phyloP scores from a whole-genome alignment of 2,113 vertebrate genomes.

The Gavia stellata region DNA sequence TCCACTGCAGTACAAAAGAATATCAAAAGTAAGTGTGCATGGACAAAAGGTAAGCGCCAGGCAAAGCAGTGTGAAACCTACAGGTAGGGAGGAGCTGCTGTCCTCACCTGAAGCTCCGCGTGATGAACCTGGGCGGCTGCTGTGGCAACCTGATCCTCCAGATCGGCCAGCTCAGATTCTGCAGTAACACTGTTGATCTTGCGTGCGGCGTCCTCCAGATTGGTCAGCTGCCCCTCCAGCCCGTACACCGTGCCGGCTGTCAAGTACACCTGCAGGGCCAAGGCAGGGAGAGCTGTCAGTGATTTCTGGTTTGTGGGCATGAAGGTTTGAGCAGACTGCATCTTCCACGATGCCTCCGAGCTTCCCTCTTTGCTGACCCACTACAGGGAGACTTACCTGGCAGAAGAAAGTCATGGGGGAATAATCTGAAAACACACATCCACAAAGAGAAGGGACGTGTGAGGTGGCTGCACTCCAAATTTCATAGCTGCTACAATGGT shows the following conservation, averaged over 20 bases:
- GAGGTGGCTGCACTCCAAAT: not conserved
- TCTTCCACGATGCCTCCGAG: not conserved
- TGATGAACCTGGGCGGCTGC: conserved; percentile 94
- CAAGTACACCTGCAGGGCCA: conserved; percentile 85
- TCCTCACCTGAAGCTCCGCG: conserved; percentile 89
- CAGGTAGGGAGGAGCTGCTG: not conserved
- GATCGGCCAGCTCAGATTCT: conserved; percentile 84
- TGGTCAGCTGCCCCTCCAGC: conserved; percentile 86
- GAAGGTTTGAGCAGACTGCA: not conserved
- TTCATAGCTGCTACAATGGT: not conserved
- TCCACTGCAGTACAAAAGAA: fast-evolving
- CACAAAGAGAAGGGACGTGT: not conserved
- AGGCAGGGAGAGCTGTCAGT: not conserved
- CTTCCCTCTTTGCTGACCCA: not conserved
- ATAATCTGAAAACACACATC: not conserved
- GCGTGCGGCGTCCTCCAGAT: conserved; percentile 86
- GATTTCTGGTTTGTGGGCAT: not conserved
- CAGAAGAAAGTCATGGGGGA: not conserved
- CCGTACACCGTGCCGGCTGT: conserved; percentile 90
- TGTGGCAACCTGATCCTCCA: conserved; percentile 94
- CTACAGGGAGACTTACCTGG: not conserved
- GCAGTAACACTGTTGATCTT: conserved; percentile 82
- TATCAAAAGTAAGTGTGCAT: fast-evolving
- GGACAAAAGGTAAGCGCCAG: not conserved
- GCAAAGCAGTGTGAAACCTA: not conserved